Evolutionary conservation across 2,113 vertebrate species (phyloP), one percentile per base, ranked within the genome.

Genomic region (Malurus alboscapulatus): DNA sequence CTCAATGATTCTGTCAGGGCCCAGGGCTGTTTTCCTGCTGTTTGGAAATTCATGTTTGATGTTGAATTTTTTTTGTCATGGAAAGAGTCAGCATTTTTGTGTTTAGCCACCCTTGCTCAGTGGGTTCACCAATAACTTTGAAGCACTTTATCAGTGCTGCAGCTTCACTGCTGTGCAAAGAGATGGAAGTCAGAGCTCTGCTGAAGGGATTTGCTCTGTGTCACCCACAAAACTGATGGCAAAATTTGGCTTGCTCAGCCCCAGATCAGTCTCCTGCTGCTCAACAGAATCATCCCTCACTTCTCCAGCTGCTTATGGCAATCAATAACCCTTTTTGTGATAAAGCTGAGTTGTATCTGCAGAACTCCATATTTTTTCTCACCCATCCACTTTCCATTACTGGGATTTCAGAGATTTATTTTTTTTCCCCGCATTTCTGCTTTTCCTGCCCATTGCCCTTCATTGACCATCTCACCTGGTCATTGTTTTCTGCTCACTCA

Each of bases 11-110:
- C 44, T 12, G 3, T 22, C 58, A 8, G 51, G 27, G 25, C 19
- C 1, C 0, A 0, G 34, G 47, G 25, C 16, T 3, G 19, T 6
- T n/a, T 42, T 26, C 5, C 0, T 17, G 26, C 7, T n/a, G 5
- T 21, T 30, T n/a, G n/a, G 26, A 2, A 30, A 2, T 10, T 38
- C 17, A 0, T 16, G 22, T 32, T 42, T 14, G 69, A 2, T 50
- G n/a, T 12, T 57, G 17, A 1, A 1, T 0, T 11, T 78, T 78
- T 44, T 45, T 19, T 2, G 12, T 30, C 4, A 0, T 3, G 2
- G 2, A 0, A 17, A 18, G 22, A 21, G 14, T 12, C 12, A 17
- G 26, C 14, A 7, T 15, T 50, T 45, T 30, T 30, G 3, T 12
- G 8, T 5, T 51, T 12, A 2, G 8, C 6, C 20, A 12, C 32